phyloP scores from a whole-genome alignment of 2,888 invertebrate species.

The Neoitamus cyanurus region DNA sequence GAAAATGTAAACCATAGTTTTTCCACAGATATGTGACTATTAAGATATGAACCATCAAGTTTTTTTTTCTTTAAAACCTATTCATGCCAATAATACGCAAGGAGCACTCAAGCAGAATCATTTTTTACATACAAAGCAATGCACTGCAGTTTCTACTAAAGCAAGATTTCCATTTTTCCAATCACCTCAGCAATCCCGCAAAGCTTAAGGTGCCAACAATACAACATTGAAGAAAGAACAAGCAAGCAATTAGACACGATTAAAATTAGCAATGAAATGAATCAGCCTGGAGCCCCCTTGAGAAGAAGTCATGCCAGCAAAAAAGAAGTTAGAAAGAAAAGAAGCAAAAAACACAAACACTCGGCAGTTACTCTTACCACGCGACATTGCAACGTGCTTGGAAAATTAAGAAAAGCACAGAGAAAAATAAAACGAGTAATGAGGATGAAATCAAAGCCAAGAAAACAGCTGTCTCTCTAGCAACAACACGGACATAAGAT shows the following conservation, averaged over 20 bases:
- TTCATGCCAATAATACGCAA: too few species aligned
- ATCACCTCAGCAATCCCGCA: neutral
- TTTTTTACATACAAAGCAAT: too few species aligned
- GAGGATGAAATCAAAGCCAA: constrained; percentile 8
- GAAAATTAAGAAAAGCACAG: constrained; percentile 21
- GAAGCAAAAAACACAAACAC: neutral
- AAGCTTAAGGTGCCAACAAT: neutral
- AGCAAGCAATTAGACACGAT: neutral
- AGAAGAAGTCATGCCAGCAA: neutral
- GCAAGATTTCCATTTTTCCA: neutral
- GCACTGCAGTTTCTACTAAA: neutral
- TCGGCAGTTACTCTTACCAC: constrained; percentile 2
- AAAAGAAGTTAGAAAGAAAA: neutral
- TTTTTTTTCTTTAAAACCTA: too few species aligned
- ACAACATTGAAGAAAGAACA: neutral
- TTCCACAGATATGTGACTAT: too few species aligned
- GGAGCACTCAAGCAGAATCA: too few species aligned
- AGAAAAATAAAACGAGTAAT: neutral
- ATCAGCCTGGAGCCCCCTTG: neutral
- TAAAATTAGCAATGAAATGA: constrained; percentile 5
- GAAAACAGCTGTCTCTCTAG: neutral
- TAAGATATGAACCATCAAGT: too few species aligned
- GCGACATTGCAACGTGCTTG: constrained; percentile 17
- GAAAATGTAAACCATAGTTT: too few species aligned
- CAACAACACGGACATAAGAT: neutral